Base-by-base conservation (phyloP, 2,888 invertebrate genomes). In the Pyrocoelia pectoralis region DNA sequence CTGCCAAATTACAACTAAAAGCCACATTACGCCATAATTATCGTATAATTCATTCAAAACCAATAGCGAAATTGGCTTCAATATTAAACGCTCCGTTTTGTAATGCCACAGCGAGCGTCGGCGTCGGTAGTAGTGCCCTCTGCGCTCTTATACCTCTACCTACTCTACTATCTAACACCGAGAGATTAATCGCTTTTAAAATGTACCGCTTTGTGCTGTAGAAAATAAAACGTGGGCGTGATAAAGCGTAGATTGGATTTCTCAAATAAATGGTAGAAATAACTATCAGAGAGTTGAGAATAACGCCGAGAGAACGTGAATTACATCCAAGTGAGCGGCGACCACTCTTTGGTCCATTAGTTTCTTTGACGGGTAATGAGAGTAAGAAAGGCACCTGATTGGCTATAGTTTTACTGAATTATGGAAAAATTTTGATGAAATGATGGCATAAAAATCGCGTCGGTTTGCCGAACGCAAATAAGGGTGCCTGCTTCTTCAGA, bases 331-430 rank as follows among this genome's bases (percentile, higher is more conserved):
- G n/a, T n/a, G n/a, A n/a, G n/a, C n/a, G n/a, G n/a, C n/a, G 72
- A 67, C 72, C 64, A 74, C 74, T 75, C 76, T 77, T 78, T 77
- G 76, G 74, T 75, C 77, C 79, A 78, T 79, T 78, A 77, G 76
- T 67, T 74, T 72, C 72, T 74, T 74, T 65, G 66, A 66, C 68
- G 8, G 73, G 65, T 70, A 71, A 73, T 70, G 73, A 72, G 67
- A 65, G 68, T 70, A 73, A 70, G 72, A 72, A 67, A 65, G 68
- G 68, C 60, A 69, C 68, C 70, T 76, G 76, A 76, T 76, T 74
- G 74, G 72, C 70, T 73, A 73, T 71, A 74, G 74, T 71, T 71
- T 72, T 70, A 63, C 40, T 68, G 72, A 68, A 69, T 72, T 73
- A 73, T 73, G 74, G 72, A 71, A 70, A 69, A 72, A 72, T 71